Evolutionary conservation across 2,113 vertebrate species (phyloP).

Genomic region (Coptodon rendalli): DNA sequence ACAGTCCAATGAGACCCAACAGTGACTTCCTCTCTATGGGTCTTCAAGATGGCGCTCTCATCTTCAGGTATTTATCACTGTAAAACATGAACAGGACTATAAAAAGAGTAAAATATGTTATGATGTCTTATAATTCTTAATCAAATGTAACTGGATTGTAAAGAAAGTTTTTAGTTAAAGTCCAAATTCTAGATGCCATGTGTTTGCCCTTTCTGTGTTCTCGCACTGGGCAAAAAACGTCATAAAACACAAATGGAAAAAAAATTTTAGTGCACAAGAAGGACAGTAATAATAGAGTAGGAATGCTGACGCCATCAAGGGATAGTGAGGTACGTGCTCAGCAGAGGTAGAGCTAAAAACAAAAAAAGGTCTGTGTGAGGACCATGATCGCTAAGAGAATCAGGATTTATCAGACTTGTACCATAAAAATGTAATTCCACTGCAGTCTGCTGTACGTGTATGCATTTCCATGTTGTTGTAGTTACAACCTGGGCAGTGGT

Average conservation of each 20-base stretch:
- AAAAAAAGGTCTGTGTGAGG: neutral
- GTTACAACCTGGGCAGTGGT: constrained; percentile 93
- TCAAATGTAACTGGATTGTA: neutral
- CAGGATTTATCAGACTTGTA: neutral
- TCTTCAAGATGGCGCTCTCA: constrained; percentile 82
- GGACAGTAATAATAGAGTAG: neutral
- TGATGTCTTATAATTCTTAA: neutral
- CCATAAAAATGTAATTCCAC: neutral
- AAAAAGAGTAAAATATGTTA: neutral
- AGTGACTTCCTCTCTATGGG: constrained; percentile 92
- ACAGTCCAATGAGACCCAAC: constrained; percentile 82
- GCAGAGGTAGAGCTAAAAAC: neutral
- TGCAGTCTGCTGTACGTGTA: neutral
- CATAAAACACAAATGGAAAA: neutral
- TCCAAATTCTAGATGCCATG: neutral
- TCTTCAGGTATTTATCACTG: constrained; percentile 80
- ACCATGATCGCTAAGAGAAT: neutral
- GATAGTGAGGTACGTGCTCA: neutral
- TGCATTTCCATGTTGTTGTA: constrained; percentile 37
- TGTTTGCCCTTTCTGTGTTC: neutral
- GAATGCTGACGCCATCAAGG: neutral
- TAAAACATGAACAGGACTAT: neutral
- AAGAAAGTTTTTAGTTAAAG: neutral
- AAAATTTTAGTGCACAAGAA: neutral
- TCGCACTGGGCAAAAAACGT: rapidly evolving